These are phyloP conservation scores for Lithobates pipiens DNA, from an alignment of 2,797 vertebrate genomes.

Conservation along the genomic window DNA sequence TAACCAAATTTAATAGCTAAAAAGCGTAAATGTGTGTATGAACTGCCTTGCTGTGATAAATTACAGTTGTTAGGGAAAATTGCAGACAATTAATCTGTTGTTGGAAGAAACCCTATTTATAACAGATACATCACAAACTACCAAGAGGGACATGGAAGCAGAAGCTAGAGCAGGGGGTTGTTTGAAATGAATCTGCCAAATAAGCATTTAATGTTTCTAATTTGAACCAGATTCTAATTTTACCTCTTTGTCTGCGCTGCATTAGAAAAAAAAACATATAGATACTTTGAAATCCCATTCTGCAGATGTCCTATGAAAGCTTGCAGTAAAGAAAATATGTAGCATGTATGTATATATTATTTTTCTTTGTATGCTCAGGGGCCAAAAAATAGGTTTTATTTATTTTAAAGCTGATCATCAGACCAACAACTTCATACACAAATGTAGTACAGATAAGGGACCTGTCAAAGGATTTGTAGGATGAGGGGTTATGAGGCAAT, in stretches of 20 bases:
- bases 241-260: too few relatives aligned
- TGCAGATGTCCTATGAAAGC: neutral
- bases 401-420: too few relatives aligned
- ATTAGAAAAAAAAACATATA: neutral
- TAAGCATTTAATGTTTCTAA: neutral
- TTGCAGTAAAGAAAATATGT: too few relatives aligned
- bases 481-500: too few relatives aligned
- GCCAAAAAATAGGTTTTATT: too few relatives aligned
- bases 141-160: neutral
- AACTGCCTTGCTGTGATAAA: neutral
- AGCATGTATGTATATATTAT: too few relatives aligned
- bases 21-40: conserved; percentile 1
- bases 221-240: conserved; percentile 1
- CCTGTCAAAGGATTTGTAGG: too few relatives aligned
- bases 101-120: neutral
- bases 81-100: conserved; percentile 21
- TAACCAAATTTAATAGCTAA: conserved; percentile 1
- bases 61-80: conserved; percentile 6
- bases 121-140: conserved; percentile 12
- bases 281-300: neutral
- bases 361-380: too few relatives aligned
- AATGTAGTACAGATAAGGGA: too few relatives aligned
- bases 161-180: neutral
- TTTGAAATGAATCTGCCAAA: conserved; percentile 1
- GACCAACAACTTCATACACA: too few relatives aligned